A percentile compares a stretch with the other conserved stretches of the same genome.
These are phyloP conservation scores for Phodopus roborovskii DNA, from an alignment of 2,113 vertebrate species.

Conservation along the genomic window DNA sequence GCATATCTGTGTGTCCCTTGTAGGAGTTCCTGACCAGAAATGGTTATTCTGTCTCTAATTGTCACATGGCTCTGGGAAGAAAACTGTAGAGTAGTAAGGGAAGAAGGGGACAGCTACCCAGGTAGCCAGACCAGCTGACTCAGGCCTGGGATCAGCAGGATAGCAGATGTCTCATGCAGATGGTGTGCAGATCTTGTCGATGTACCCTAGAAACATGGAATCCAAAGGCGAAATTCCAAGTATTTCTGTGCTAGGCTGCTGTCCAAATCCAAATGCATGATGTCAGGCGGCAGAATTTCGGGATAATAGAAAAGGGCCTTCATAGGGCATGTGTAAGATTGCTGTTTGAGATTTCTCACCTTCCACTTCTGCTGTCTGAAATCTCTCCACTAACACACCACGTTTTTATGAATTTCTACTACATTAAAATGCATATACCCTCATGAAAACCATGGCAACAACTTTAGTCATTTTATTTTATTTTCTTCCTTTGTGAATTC, in stretches of 20 bases:
- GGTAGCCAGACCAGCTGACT: background rate
- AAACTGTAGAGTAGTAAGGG: too few relatives aligned
- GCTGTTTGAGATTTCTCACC: background rate
- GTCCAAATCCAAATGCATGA: background rate
- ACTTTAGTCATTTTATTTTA: background rate
- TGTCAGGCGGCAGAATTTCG: background rate
- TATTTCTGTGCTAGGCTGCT: background rate
- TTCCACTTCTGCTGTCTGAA: background rate
- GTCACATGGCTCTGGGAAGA: background rate
- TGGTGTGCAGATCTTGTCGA: background rate
- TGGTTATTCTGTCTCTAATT: background rate
- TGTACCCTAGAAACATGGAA: background rate
- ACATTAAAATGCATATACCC: background rate
- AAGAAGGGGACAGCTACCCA: background rate
- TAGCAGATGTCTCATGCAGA: background rate
- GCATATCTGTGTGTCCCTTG: background rate
- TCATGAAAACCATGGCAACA: background rate
- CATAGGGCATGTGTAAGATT: too few relatives aligned
- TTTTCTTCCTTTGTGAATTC: background rate
- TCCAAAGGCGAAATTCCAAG: background rate
- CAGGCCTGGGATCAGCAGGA: background rate
- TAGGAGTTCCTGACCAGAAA: background rate
- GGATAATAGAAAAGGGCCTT: background rate
- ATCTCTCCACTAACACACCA: background rate
- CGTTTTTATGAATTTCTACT: background rate